These are phyloP conservation scores for Nautilus pompilius DNA, from an alignment of 1,140 invertebrate genomes.

Conservation along the genomic window DNA sequence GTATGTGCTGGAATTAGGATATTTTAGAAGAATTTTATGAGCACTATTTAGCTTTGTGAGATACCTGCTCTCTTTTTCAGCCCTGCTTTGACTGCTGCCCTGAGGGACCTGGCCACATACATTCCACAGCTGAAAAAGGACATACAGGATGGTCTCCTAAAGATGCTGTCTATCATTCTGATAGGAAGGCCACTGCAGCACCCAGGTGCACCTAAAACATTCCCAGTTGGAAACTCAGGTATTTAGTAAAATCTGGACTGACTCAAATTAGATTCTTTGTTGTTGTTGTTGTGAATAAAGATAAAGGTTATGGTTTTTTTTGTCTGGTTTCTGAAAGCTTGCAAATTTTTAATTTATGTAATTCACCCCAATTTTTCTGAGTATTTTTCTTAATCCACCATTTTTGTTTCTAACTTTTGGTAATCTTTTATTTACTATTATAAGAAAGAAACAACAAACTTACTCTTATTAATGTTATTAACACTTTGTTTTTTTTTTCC, in stretches of 20 bases:
- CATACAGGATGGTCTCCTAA: constrained; percentile 87
- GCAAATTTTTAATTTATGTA: no score
- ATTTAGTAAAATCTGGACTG: constrained; percentile 21
- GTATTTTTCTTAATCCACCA: no score
- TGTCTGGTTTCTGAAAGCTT: constrained; percentile 73
- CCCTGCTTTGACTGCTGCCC: constrained; percentile 82
- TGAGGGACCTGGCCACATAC: constrained; percentile 83
- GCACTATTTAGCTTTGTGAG: neutral
- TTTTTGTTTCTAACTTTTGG: no score
- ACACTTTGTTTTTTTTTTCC: neutral
- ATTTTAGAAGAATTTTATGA: neutral
- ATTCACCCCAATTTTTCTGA: no score
- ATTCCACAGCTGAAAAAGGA: constrained; percentile 83
- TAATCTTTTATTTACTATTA: no score
- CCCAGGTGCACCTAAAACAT: constrained; percentile 40
- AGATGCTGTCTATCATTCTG: constrained; percentile 82
- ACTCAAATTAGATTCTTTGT: constrained; percentile 5
- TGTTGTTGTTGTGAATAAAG: constrained; percentile 16
- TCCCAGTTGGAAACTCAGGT: neutral
- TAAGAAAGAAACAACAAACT: no score
- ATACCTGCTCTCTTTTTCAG: constrained; percentile 56
- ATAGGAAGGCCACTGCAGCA: constrained; percentile 74
- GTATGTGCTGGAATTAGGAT: constrained; percentile 21
- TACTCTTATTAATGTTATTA: no score
- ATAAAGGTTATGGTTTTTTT: constrained; percentile 26